Evolutionary conservation across 2,113 vertebrate genomes (phyloP), one percentile per base, ranked within the genome.

Genomic region (Anguilla japonica): DNA sequence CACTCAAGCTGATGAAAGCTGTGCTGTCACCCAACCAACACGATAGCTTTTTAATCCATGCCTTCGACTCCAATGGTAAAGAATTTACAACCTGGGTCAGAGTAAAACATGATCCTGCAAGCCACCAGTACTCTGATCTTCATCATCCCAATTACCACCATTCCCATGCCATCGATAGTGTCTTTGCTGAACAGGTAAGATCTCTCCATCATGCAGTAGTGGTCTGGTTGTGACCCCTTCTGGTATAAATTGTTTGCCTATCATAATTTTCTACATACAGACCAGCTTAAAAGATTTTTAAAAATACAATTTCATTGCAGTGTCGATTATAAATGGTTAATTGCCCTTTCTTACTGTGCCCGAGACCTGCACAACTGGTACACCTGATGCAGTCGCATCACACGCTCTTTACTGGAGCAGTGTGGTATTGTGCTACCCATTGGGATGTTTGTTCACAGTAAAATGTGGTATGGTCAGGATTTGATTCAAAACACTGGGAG

Each of bases 1-100:
- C 75, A 0, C 26, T 96, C 41, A 89, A 41, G 78, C 89, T 95
- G n/a, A 94, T 90, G 39, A 90, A 91, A 87, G 29, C 0, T 0
- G 18, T 93, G 46, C 57, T 14, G 80, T 89, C 96, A 79, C 87
- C 92, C 86, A 79, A 91, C 8, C 92, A 90, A 5, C 84, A 91
- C 8, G 41, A 4, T 2, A 81, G 89, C 16, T 93, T 96, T 79
- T 16, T 43, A 11, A 78, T 96, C 79, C 87, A 91, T 41, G 78
- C 89, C n/a, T 91, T 90, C 93, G 92, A 93, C 86, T 91, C 92
- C 1, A 46, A 81, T 0, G 93, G 93, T 14, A 75, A 5, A 63
- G 94, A 91, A 88, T 71, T 89, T 0, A 93, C 84, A 0, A 83
- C 90, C 43, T 71, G 53, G 41, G 91, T 94, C 79, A 91, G 57